Conservation (phyloP, 2,888 invertebrate genomes). For the Griposia aprilina region DNA sequence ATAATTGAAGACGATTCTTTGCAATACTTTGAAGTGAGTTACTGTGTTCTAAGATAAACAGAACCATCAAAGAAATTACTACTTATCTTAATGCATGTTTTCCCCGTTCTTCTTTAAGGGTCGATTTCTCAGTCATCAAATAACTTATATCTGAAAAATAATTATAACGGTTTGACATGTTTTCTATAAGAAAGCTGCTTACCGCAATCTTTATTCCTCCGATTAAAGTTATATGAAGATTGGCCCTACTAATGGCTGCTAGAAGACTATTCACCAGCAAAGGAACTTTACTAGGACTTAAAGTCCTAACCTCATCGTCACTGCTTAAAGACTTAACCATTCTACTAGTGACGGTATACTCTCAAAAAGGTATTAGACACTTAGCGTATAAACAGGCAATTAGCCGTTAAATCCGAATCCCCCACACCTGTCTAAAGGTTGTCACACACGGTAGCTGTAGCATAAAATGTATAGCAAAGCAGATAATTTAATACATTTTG, state of each 20-base stretch:
- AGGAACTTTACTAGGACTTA: neutral
- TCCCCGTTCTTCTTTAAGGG: neutral
- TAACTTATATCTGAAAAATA: too few relatives aligned
- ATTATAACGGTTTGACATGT: too few relatives aligned
- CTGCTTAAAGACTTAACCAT: conserved; percentile 4
- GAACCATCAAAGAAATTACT: too few relatives aligned
- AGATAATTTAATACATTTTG: neutral
- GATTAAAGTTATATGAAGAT: too few relatives aligned
- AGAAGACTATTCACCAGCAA: neutral
- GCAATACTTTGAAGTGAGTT: too few relatives aligned
- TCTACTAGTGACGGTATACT: conserved; percentile 1
- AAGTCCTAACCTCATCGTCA: neutral
- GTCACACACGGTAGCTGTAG: neutral
- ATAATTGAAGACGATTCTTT: too few relatives aligned
- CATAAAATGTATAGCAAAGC: neutral
- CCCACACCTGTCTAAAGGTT: conserved; percentile 18
- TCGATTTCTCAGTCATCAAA: too few relatives aligned
- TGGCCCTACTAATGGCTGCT: neutral
- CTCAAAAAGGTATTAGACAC: conserved; percentile 19
- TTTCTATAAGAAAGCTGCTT: too few relatives aligned
- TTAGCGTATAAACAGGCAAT: conserved; percentile 41
- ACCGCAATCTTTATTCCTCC: too few relatives aligned
- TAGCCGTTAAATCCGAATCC: conserved; percentile 41
- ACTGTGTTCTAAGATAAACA: too few relatives aligned
- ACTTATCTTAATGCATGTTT: too few relatives aligned